These are phyloP conservation scores for Calcarius ornatus DNA, from an alignment of 2,113 vertebrate genomes.

Conservation along the genomic window DNA sequence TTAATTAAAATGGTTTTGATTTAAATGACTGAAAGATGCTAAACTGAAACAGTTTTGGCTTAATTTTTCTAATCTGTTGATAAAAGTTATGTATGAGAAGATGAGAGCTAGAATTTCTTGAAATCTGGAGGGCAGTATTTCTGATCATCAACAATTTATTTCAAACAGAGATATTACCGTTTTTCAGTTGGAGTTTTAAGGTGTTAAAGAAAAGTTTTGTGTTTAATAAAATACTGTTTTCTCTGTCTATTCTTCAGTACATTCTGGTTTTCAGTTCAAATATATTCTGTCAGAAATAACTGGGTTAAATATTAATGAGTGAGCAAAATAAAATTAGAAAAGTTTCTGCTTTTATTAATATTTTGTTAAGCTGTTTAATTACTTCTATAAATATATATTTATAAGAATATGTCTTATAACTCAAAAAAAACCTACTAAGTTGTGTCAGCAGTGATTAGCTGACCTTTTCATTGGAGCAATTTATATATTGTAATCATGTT, in stretches of 20 bases:
- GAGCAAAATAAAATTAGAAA: background rate
- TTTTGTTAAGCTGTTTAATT: background rate
- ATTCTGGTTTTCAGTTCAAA: background rate
- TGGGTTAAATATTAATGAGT: background rate
- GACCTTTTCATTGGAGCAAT: background rate
- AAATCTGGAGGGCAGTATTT: background rate
- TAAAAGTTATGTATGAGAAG: background rate
- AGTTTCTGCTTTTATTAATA: background rate
- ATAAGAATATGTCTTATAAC: background rate
- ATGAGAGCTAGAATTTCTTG: background rate
- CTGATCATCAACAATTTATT: background rate
- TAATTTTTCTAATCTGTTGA: background rate
- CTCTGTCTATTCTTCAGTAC: background rate
- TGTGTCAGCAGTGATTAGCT: background rate
- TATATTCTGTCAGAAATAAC: background rate
- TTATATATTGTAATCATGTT: background rate
- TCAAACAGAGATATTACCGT: background rate
- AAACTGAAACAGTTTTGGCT: background rate
- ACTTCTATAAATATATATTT: background rate
- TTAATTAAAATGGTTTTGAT: background rate
- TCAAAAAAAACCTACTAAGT: background rate
- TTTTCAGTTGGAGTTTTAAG: background rate
- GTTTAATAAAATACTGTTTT: background rate
- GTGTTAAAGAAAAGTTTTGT: background rate
- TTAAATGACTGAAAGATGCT: background rate